Evolutionary conservation across 2,888 invertebrate species (phyloP), one percentile per base, ranked within the genome.

Genomic region (Eristalis tenax): DNA sequence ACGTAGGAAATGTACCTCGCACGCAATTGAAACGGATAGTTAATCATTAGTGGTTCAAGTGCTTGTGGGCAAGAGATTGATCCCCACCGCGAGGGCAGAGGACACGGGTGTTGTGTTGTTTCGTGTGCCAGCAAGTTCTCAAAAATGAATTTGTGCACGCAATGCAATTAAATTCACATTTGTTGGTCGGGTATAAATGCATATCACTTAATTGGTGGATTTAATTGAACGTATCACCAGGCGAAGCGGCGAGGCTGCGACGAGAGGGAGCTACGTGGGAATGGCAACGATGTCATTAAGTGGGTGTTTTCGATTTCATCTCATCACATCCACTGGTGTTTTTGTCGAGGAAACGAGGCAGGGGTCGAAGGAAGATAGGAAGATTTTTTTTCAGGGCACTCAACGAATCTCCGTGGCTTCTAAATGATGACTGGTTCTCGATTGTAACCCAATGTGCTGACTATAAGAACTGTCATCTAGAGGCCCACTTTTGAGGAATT

Each of bases 111-210:
- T 59, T 13, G 59, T 23, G 13, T 59, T 57, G 23, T 57, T 22
- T 56, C 13, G 64, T 74, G 63, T 26, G 74, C 26, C 66, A 40
- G 4, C 75, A 26, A 66, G 40, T 57, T 66, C 64, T 38, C 64
- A 65, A 65, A 65, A 22, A 22, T 65, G 64, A 8, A 22, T 22
- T 32, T 50, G 64, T 6, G 35, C 73, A 74, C 73, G 73, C 73
- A 74, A 74, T 35, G 63, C 18, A 74, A 74, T 74, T 74, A 74
- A 74, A 50, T 28, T 63, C 64, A 64, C 63, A 64, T 63, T 74
- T 74, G 73, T 61, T 70, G 57, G 50, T 74, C 8, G 73, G 22
- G 4, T 35, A 43, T 64, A 32, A 64, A 74, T 74, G 64, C 43
- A 43, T 73, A 64, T 63, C 73, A 32, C 43, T 63, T 63, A 64